These are phyloP conservation scores for Meliscaeva auricollis DNA, from an alignment of 2,888 invertebrate genomes.

Conservation along the genomic window DNA sequence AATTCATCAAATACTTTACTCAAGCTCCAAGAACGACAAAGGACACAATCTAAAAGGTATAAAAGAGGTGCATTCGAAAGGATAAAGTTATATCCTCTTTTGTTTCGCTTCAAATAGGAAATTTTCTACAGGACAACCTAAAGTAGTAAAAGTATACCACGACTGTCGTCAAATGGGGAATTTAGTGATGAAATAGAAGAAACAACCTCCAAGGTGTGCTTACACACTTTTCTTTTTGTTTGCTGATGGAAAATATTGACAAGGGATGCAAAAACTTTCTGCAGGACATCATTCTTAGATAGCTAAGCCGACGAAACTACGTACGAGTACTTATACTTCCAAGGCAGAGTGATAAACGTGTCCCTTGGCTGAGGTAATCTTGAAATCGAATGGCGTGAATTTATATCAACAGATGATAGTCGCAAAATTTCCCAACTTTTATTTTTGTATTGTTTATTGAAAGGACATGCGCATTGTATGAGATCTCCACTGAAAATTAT, in stretches of 20 bases:
- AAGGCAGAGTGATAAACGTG: conserved; percentile 41
- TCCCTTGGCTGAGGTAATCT: conserved; percentile 30
- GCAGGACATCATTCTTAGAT: conserved; percentile 19
- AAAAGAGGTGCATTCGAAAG: conserved; percentile 46
- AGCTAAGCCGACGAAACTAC: conserved; percentile 6
- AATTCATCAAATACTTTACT: conserved; percentile 67
- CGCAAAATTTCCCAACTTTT: conserved; percentile 45
- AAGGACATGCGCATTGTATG: conserved; percentile 21
- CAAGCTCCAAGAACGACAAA: conserved; percentile 37
- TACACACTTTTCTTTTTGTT: conserved; percentile 8
- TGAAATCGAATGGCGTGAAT: conserved; percentile 28
- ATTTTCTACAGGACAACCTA: background rate
- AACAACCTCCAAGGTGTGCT: conserved; percentile 51
- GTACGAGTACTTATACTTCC: background rate
- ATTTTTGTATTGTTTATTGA: background rate
- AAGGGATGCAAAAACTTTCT: conserved; percentile 8
- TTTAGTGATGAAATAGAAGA: conserved; percentile 32
- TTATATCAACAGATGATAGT: conserved; percentile 64
- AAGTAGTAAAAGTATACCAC: background rate
- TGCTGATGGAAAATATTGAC: background rate
- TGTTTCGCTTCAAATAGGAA: conserved; percentile 9
- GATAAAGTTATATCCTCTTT: conserved; percentile 48
- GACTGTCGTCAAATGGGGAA: conserved; percentile 39
- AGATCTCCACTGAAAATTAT: background rate
- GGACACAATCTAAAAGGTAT: conserved; percentile 18